These are phyloP conservation scores for Macroglossus sobrinus DNA, from an alignment of 2,113 vertebrate genomes.

Conservation along the genomic window DNA sequence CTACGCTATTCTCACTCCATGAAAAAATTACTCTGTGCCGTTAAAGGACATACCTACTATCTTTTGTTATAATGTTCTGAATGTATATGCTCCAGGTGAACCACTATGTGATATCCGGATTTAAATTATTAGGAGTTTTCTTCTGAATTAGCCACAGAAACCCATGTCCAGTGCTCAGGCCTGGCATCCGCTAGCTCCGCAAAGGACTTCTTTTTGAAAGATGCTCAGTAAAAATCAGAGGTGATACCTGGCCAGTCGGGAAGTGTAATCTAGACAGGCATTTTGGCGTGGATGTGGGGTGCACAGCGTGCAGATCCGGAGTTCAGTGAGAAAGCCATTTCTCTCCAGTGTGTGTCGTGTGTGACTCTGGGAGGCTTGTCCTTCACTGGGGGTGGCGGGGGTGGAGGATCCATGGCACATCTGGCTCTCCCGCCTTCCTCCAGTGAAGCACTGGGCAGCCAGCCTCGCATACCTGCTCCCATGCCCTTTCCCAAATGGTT, in stretches of 20 bases:
- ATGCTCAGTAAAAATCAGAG: slow-evolving; percentile 74
- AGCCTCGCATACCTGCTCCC: slow-evolving; percentile 21
- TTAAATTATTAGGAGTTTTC: slow-evolving; percentile 73
- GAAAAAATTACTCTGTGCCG: slow-evolving; percentile 42
- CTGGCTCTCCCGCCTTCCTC: slow-evolving; percentile 57
- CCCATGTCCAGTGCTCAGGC: slow-evolving; percentile 60
- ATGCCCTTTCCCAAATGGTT: slow-evolving; percentile 45
- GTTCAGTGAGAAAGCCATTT: slow-evolving; percentile 9
- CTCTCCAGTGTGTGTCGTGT: not conserved
- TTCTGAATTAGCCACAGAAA: slow-evolving; percentile 50
- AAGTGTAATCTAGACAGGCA: slow-evolving; percentile 77
- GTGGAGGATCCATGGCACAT: slow-evolving; percentile 53
- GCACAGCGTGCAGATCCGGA: slow-evolving; percentile 53
- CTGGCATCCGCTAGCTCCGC: slow-evolving; percentile 81
- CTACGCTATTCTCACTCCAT: not conserved
- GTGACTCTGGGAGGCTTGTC: not conserved
- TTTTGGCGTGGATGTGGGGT: slow-evolving; percentile 78
- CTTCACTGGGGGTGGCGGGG: slow-evolving; percentile 4
- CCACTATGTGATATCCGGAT: slow-evolving; percentile 74
- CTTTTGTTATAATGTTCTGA: slow-evolving; percentile 52
- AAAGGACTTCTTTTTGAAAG: slow-evolving; percentile 79
- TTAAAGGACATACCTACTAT: slow-evolving; percentile 30
- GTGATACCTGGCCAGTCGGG: slow-evolving; percentile 79
- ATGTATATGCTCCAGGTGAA: slow-evolving; percentile 58
- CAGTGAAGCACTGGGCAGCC: slow-evolving; percentile 36